phyloP scores from a whole-genome alignment of 2,797 vertebrate species.

The Schizopygopsis pylzovi region DNA sequence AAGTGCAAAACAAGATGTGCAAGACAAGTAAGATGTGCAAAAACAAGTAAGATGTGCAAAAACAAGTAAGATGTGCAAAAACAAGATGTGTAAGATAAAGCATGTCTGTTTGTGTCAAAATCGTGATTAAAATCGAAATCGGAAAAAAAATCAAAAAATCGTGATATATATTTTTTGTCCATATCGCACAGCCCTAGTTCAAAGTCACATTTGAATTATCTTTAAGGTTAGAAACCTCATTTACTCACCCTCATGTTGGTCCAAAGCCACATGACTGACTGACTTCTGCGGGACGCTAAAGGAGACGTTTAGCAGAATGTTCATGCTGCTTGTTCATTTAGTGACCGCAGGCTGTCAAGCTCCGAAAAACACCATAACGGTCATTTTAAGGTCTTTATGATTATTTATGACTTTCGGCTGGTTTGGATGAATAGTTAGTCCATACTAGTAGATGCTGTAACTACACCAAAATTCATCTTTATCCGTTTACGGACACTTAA shows the following conservation, averaged over 20 bases:
- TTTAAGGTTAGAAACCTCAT: conserved; percentile 1
- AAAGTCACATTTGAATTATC: conserved; percentile 58
- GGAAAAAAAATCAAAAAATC: no score
- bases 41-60: no score
- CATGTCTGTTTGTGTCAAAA: no score
- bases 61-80: no score
- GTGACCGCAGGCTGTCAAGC: conserved; percentile 4
- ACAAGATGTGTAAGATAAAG: no score
- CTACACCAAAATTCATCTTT: background rate
- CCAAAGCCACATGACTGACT: background rate
- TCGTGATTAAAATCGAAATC: no score
- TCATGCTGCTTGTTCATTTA: background rate
- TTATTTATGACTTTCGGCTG: background rate
- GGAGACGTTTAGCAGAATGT: conserved; percentile 4
- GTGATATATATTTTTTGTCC: no score
- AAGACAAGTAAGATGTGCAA: no score
- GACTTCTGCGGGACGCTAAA: background rate
- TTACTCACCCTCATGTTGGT: background rate
- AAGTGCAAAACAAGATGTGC: no score
- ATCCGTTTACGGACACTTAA: background rate
- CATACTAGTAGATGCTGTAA: no score
- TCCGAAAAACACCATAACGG: background rate
- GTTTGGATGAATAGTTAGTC: background rate
- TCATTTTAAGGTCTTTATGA: background rate
- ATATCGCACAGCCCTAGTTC: no score